phyloP scores from a whole-genome alignment of 2,888 invertebrate genomes.

The Troides oblongomaculatus region DNA sequence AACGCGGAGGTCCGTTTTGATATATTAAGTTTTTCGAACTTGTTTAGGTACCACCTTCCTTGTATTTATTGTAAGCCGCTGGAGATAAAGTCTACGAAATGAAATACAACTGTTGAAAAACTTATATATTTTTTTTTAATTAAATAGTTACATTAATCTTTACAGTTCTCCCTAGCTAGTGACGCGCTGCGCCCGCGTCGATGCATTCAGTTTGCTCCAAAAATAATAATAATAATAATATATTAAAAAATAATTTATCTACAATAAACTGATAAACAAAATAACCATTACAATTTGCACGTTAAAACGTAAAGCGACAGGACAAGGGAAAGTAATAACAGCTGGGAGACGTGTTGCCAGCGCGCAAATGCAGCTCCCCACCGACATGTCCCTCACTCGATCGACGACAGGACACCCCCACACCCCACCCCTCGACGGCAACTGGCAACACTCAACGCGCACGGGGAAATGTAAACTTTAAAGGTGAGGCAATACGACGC shows the following conservation, averaged over 20 bases:
- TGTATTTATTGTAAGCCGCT: too few relatives aligned
- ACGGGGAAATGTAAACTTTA: constrained; percentile 28
- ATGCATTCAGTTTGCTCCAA: constrained; percentile 74
- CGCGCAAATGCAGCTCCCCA: constrained; percentile 29
- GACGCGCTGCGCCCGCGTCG: constrained; percentile 69
- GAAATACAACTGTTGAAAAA: constrained; percentile 56
- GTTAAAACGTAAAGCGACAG: constrained; percentile 50
- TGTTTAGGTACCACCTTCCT: too few relatives aligned
- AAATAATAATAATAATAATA: constrained; percentile 63
- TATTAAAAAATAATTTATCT: constrained; percentile 74
- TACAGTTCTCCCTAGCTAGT: constrained; percentile 78
- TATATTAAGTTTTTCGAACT: too few relatives aligned
- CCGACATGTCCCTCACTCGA: too few relatives aligned
- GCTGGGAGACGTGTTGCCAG: constrained; percentile 49
- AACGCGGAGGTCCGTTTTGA: too few relatives aligned
- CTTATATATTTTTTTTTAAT: constrained; percentile 74
- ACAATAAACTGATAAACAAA: constrained; percentile 66
- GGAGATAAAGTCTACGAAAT: background rate
- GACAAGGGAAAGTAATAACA: constrained; percentile 36
- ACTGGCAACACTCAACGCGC: constrained; percentile 35
- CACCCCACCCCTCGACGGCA: background rate
- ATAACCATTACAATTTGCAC: constrained; percentile 62
- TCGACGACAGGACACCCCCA: too few relatives aligned
- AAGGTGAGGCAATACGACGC: constrained; percentile 15
- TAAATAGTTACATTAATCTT: constrained; percentile 79